These are phyloP conservation scores for Polietes domitor DNA, from an alignment of 2,888 invertebrate species.

Conservation along the genomic window DNA sequence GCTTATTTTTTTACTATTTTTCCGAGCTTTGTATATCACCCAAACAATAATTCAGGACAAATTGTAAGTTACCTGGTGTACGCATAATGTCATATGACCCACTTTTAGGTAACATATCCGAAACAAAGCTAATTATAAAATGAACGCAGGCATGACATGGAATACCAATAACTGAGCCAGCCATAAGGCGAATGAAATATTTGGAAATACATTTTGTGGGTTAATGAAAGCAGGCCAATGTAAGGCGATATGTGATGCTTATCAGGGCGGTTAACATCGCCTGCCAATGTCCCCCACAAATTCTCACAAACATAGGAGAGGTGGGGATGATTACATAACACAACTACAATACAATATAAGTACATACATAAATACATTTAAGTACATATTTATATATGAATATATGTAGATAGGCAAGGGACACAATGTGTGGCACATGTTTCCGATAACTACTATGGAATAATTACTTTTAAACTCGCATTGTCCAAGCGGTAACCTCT, in stretches of 20 bases:
- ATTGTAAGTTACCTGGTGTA: too few species aligned
- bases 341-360: too few species aligned
- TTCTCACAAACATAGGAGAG: too few species aligned
- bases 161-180: conserved; percentile 3
- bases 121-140: conserved; percentile 57
- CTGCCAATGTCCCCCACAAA: background rate
- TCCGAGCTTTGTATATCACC: too few species aligned
- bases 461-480: conserved; percentile 25
- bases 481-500: background rate
- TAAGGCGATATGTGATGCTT: background rate
- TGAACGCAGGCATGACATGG: conserved; percentile 64
- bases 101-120: background rate
- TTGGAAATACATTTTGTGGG: conserved; percentile 1
- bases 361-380: too few species aligned
- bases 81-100: background rate
- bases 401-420: background rate
- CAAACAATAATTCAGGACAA: too few species aligned
- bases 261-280: background rate
- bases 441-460: conserved; percentile 14
- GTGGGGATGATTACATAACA: too few species aligned
- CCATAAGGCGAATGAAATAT: conserved; percentile 18
- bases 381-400: background rate
- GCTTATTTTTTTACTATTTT: too few species aligned
- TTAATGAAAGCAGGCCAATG: background rate
- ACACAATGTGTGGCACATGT: background rate